A percentile compares a stretch with the other conserved stretches of the same genome.
Conservation (phyloP, 2,888 invertebrate species). For the Drosophila demipolita region DNA sequence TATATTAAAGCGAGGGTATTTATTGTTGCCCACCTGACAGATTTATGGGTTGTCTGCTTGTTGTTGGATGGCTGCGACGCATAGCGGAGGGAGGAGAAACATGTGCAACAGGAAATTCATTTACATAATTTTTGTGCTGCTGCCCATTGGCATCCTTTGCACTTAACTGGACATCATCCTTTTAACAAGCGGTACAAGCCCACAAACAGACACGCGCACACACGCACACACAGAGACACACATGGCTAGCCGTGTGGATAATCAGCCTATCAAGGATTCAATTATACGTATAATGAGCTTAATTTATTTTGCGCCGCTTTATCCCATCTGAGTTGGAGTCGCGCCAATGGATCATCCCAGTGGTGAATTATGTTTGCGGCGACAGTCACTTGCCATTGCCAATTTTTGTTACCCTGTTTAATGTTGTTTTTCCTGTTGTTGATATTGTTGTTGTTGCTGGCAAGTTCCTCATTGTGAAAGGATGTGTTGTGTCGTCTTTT, state of each 20-base stretch:
- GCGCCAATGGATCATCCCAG: slow-evolving; percentile 47
- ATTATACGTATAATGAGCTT: slow-evolving; percentile 77
- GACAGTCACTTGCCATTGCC: slow-evolving; percentile 45
- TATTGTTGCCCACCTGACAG: slow-evolving; percentile 38
- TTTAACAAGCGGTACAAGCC: slow-evolving; percentile 63
- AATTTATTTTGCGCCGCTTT: slow-evolving; percentile 77
- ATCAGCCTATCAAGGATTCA: slow-evolving; percentile 81
- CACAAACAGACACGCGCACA: background rate
- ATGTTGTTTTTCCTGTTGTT: slow-evolving; percentile 15
- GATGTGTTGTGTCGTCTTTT: slow-evolving; percentile 50
- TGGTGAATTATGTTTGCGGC: slow-evolving; percentile 58
- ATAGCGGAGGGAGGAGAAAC: background rate
- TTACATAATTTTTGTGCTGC: slow-evolving; percentile 75
- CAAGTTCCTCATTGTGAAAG: slow-evolving; percentile 34
- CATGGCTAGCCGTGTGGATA: slow-evolving; percentile 74
- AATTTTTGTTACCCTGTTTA: slow-evolving; percentile 10
- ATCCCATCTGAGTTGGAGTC: slow-evolving; percentile 24
- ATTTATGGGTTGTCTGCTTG: slow-evolving; percentile 36
- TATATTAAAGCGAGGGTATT: slow-evolving; percentile 28
- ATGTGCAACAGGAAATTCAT: slow-evolving; percentile 75
- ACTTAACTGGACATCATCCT: slow-evolving; percentile 77
- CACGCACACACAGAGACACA: background rate
- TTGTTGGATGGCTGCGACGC: background rate
- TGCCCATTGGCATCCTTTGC: slow-evolving; percentile 75
- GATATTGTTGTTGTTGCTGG: slow-evolving; percentile 9